Percentiles rank a stretch among this genome's conserved stretches.
phyloP scores from a whole-genome alignment of 1,140 invertebrate species.

The Atopsyche davidsoni region DNA sequence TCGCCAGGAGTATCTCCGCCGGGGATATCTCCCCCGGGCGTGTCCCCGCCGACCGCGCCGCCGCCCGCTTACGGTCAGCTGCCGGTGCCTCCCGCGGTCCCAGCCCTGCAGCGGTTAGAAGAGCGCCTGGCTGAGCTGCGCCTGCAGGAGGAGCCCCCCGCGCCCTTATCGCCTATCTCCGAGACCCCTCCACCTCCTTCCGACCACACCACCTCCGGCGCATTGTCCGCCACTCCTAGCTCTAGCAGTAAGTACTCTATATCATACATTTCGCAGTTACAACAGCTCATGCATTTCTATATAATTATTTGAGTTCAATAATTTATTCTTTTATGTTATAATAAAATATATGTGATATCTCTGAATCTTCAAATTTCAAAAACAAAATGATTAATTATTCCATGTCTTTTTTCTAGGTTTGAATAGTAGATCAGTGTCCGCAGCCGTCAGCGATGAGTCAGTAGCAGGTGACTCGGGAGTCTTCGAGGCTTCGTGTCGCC shows the following conservation, averaged over 20 bases:
- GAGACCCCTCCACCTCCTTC: constrained; percentile 20
- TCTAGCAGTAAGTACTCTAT: constrained; percentile 27
- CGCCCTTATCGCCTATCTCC: constrained; percentile 65
- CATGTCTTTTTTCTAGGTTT: constrained; percentile 51
- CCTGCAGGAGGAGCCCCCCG: constrained; percentile 34
- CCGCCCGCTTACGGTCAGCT: constrained; percentile 66
- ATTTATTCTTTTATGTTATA: constrained; percentile 31
- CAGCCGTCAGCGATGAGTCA: constrained; percentile 92
- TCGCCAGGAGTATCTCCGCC: constrained; percentile 76
- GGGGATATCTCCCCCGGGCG: constrained; percentile 61
- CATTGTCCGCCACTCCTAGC: constrained; percentile 23
- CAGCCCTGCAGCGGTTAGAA: constrained; percentile 40
- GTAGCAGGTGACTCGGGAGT: constrained; percentile 95
- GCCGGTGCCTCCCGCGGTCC: constrained; percentile 36
- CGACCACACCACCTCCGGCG: constrained; percentile 21
- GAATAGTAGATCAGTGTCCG: constrained; percentile 82
- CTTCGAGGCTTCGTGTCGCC: constrained; percentile 75
- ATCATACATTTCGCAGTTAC: no score
- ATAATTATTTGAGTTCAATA: constrained; percentile 33
- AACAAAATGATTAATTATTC: no score
- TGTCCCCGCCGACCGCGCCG: constrained; percentile 64
- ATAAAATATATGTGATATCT: constrained; percentile 9
- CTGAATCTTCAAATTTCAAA: no score
- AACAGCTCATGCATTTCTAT: constrained; percentile 5
- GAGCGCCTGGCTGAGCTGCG: constrained; percentile 53